phyloP scores from a whole-genome alignment of 2,113 vertebrate genomes.

The Clinocottus analis region DNA sequence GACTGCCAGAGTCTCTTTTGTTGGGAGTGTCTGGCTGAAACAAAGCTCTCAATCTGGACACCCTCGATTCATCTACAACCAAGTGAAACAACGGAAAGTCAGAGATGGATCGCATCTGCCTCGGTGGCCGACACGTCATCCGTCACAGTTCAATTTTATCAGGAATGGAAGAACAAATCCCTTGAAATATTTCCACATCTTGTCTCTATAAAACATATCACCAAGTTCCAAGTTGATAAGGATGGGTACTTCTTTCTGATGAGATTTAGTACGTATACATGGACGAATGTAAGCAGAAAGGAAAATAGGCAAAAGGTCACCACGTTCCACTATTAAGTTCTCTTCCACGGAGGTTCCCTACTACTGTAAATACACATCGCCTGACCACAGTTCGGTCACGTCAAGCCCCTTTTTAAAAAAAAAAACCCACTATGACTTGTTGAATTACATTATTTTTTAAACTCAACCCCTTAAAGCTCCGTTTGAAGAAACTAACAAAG shows the following conservation, averaged over 20 bases:
- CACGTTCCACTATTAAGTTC: not conserved
- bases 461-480: not conserved
- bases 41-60: slow-evolving; percentile 17
- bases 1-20: not conserved
- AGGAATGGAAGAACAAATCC: not conserved
- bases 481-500: slow-evolving; percentile 26
- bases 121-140: not conserved
- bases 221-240: not conserved
- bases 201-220: not conserved
- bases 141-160: not conserved
- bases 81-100: slow-evolving; percentile 36
- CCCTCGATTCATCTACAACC: slow-evolving; percentile 13
- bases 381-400: slow-evolving; percentile 58
- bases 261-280: not conserved
- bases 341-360: slow-evolving; percentile 24
- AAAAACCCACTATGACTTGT: slow-evolving; percentile 11
- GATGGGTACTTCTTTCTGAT: not conserved
- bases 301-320: slow-evolving; percentile 8
- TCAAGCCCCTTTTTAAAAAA: slow-evolving; percentile 21
- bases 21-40: not conserved
- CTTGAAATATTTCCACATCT: not conserved
- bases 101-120: slow-evolving; percentile 17
- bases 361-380: slow-evolving; percentile 50
- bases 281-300: not conserved
- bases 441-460: slow-evolving; percentile 40